Percentiles rank a stretch among this genome's conserved stretches.
phyloP scores from a whole-genome alignment of 1,140 invertebrate genomes.

The Lerema accius region DNA sequence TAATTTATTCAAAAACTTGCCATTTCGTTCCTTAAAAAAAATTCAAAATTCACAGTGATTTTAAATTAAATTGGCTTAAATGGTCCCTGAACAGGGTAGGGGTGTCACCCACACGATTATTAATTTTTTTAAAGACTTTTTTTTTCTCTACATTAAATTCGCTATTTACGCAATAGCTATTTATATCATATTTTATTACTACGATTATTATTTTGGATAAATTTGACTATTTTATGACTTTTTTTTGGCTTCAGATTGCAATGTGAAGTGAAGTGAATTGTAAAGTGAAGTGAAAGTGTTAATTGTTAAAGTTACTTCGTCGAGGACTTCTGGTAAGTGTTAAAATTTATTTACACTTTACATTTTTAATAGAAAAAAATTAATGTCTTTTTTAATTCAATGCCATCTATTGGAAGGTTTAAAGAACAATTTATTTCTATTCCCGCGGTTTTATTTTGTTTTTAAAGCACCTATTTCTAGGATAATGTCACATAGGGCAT shows the following conservation, averaged over 20 bases:
- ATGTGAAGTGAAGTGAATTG: slow-evolving; percentile 58
- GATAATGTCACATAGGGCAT: too few relatives aligned
- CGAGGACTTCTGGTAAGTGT: slow-evolving; percentile 39
- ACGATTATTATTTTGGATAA: slow-evolving; percentile 67
- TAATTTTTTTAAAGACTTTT: slow-evolving; percentile 61
- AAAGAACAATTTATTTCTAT: too few relatives aligned
- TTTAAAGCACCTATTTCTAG: too few relatives aligned
- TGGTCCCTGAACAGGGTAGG: slow-evolving; percentile 44
- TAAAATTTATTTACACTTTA: too few relatives aligned
- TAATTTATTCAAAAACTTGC: background rate
- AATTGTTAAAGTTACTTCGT: slow-evolving; percentile 14
- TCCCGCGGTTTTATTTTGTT: too few relatives aligned
- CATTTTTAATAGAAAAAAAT: too few relatives aligned
- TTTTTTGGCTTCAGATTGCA: slow-evolving; percentile 39
- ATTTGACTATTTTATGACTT: slow-evolving; percentile 34
- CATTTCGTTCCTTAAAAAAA: background rate
- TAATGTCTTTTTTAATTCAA: too few relatives aligned
- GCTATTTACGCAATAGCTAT: slow-evolving; percentile 65
- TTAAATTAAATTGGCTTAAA: slow-evolving; percentile 43
- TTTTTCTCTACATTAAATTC: slow-evolving; percentile 69
- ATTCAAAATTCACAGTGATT: slow-evolving; percentile 25
- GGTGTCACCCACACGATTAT: slow-evolving; percentile 43
- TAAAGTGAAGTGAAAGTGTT: slow-evolving; percentile 22
- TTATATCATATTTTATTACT: slow-evolving; percentile 71
- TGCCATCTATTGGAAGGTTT: too few relatives aligned